Percentiles rank a stretch among this genome's conserved stretches.
These are phyloP conservation scores for Orchestes rusci DNA, from an alignment of 2,888 invertebrate genomes.

Conservation along the genomic window DNA sequence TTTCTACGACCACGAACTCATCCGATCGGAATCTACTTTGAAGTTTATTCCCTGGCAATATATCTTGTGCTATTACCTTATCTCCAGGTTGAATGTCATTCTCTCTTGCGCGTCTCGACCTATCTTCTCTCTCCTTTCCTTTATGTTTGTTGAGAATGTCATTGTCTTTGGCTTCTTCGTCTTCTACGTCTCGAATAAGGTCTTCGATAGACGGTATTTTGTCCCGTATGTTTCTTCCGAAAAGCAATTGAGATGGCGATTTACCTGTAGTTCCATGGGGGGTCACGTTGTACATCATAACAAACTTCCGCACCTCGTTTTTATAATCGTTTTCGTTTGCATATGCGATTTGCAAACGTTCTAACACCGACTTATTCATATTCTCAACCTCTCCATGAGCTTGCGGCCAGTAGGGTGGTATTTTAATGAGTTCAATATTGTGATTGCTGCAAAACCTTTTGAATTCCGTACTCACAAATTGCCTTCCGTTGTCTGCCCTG, in stretches of 20 bases:
- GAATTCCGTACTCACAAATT: constrained; percentile 24
- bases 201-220: constrained; percentile 9
- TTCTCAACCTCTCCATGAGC: constrained; percentile 29
- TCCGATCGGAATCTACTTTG: no score
- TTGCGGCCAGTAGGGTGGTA: constrained; percentile 25
- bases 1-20: no score
- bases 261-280: constrained; percentile 31
- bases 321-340: constrained; percentile 11
- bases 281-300: constrained; percentile 26
- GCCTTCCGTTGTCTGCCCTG: constrained; percentile 6
- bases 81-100: no score
- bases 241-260: constrained; percentile 26
- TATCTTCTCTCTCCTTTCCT: constrained; percentile 26
- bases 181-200: background rate
- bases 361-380: constrained; percentile 25
- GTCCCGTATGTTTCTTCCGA: constrained; percentile 6
- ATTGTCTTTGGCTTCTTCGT: constrained; percentile 24
- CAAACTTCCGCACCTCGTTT: constrained; percentile 24
- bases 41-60: no score
- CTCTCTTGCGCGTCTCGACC: no score
- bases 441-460: constrained; percentile 19
- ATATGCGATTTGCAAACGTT: constrained; percentile 20
- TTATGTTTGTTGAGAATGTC: constrained; percentile 27
- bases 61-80: no score
- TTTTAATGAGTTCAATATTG: constrained; percentile 16